A percentile compares a stretch with the other conserved stretches of the same genome.
Conservation (phyloP, 1,140 invertebrate genomes). For the Stenopsyche tienmushanensis region DNA sequence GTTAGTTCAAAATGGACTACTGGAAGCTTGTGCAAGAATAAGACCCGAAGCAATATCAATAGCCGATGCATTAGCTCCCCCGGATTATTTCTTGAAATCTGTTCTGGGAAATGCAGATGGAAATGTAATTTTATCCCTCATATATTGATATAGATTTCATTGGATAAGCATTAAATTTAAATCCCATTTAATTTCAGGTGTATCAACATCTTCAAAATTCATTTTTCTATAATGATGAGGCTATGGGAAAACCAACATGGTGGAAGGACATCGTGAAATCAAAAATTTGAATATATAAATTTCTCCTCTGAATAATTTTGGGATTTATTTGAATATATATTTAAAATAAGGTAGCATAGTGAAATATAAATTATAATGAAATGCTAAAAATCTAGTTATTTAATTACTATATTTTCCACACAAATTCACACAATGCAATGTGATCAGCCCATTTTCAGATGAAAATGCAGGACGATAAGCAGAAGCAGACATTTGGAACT, state of each 20-base stretch:
- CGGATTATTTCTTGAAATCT: conserved; percentile 79
- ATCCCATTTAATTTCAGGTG: conserved; percentile 62
- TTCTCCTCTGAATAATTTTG: no score
- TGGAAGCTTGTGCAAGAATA: conserved; percentile 63
- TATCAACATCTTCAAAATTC: conserved; percentile 80
- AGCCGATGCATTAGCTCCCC: conserved; percentile 70
- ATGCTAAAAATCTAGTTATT: no score
- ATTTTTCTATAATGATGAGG: conserved; percentile 68
- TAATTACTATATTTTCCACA: no score
- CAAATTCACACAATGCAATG: no score
- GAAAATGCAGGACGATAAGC: no score
- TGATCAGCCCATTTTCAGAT: no score
- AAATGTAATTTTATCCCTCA: conserved; percentile 56
- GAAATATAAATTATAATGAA: no score
- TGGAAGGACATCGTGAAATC: conserved; percentile 69
- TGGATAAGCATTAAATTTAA: conserved; percentile 24
- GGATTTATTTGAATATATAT: no score
- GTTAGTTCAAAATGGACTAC: conserved; percentile 58
- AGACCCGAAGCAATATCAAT: conserved; percentile 72
- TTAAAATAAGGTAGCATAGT: no score
- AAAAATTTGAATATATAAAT: no score
- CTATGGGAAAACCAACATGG: conserved; percentile 73
- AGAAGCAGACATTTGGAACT: no score
- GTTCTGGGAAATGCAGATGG: conserved; percentile 81
- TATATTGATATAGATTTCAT: background rate